phyloP scores from a whole-genome alignment of 2,888 invertebrate genomes.

The Drosophila acutilabella region DNA sequence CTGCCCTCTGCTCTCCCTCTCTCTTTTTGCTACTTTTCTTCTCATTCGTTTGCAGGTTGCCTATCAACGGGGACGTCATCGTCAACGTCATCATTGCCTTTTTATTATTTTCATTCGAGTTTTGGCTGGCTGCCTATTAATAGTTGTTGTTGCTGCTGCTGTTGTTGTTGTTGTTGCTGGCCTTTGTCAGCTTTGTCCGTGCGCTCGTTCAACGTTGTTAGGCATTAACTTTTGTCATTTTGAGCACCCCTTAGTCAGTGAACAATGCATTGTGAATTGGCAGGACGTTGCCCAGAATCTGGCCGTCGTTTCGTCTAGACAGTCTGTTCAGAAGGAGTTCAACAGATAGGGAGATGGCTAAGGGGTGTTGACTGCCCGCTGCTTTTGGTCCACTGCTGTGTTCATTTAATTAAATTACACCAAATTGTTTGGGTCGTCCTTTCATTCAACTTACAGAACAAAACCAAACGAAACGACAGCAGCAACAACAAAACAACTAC shows the following conservation, averaged over 20 bases:
- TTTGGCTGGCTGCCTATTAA: constrained; percentile 73
- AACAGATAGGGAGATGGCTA: not conserved
- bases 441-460: constrained; percentile 44
- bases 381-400: constrained; percentile 75
- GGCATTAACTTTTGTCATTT: constrained; percentile 80
- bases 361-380: constrained; percentile 54
- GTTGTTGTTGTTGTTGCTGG: constrained; percentile 34
- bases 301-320: constrained; percentile 39
- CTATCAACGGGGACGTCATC: constrained; percentile 63
- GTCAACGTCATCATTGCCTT: constrained; percentile 57
- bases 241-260: constrained; percentile 66
- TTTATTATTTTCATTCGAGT: constrained; percentile 73
- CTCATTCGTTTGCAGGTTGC: constrained; percentile 41
- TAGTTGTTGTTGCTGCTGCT: constrained; percentile 52
- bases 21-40: not conserved
- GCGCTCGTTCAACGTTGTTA: constrained; percentile 66
- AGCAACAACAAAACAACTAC: not conserved
- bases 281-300: constrained; percentile 49
- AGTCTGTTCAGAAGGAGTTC: constrained; percentile 6
- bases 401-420: constrained; percentile 82
- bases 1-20: constrained; percentile 10
- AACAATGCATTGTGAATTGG: constrained; percentile 77
- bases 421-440: constrained; percentile 76
- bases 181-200: constrained; percentile 61
- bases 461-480: constrained; percentile 16